A percentile compares a stretch with the other conserved stretches of the same genome.
Evolutionary conservation across 2,797 vertebrate genomes (phyloP).

Genomic region (Parauchenoglanis ngamensis): DNA sequence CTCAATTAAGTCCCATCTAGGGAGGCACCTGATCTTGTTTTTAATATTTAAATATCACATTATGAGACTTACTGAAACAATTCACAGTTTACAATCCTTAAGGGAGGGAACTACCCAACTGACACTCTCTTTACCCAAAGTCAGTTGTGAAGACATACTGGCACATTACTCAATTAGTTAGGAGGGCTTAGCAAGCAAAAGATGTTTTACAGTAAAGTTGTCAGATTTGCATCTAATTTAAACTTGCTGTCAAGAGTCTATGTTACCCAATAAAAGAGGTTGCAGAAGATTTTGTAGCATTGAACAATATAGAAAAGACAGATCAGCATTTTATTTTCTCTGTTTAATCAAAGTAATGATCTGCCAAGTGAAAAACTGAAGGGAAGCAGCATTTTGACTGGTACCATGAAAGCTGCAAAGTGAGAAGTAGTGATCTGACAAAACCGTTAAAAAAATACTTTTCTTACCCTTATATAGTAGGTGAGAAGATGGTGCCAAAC

Average conservation of each 20-base stretch:
- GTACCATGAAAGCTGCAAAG: conserved; percentile 12
- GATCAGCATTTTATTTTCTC: neutral
- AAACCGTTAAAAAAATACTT: neutral
- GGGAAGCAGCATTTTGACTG: conserved; percentile 1
- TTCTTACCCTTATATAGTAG: conserved; percentile 2
- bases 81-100: neutral
- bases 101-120: neutral
- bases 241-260: neutral
- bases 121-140: neutral
- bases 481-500: conserved; percentile 25
- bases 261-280: too few relatives aligned
- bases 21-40: neutral
- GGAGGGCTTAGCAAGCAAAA: neutral
- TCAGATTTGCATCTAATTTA: neutral
- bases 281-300: neutral
- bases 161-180: neutral
- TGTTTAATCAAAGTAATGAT: neutral
- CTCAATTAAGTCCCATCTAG: conserved; percentile 14
- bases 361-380: conserved; percentile 1
- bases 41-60: neutral
- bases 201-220: neutral
- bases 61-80: conserved; percentile 9
- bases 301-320: conserved; percentile 4
- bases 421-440: conserved; percentile 9
- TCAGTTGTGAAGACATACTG: neutral